Base-by-base conservation (phyloP, 2,797 vertebrate species). In the Oreortyx pictus region DNA sequence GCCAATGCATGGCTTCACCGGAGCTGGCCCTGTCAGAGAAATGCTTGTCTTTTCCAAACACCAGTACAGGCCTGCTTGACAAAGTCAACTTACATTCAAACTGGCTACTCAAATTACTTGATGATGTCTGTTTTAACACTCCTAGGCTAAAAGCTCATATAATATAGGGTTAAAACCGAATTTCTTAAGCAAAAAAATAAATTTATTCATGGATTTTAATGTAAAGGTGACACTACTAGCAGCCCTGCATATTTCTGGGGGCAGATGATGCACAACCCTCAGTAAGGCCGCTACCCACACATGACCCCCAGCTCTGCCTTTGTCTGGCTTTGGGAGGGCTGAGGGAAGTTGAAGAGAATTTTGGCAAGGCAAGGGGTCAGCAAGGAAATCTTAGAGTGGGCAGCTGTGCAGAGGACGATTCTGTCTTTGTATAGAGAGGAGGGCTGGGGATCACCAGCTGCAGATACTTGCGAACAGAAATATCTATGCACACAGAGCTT, bases 191-290 rank as follows among this genome's bases (percentile, higher is more conserved):
- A 43, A 65, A 43, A 65, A 90, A 87, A 7, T 25, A 47, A 90
- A 77, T 27, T 56, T 57, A 3, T 56, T 37, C 0, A 3, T 8
- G 24, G 46, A 41, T 82, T 87, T 89, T 68, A 46, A 61, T 54
- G 54, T 59, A 50, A 85, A 72, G 20, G 31, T 37, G 44, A 52
- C 31, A 31, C 7, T 31, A 33, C 4, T 6, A 79, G 39, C 35
- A 84, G 50, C 0, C 2, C n/a, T 37, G 9, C 1, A 0, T 35
- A 10, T 44, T 94, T 64, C 54, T 80, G 37, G 67, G 41, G 82
- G 31, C 18, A 67, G 54, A 56, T 16, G 2, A 35, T 66, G 7
- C 18, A 24, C 27, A 10, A 20, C 0, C 0, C 8, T 81, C 20
- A 35, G 9, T 61, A 83, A 91, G 29, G 17, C 14, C 61, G 59